Percentiles rank a stretch among this genome's conserved stretches.
These are phyloP conservation scores for honey bee (Apis mellifera) DNA, from an alignment of 1,140 invertebrate species.

Conservation along the genomic window Amel_HAv3.1 CM009940.2:4965001-4965500, in stretches of 20 bases:
- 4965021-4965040: conserved; percentile 19
- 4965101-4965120: conserved; percentile 50
- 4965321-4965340: background rate
- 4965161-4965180: conserved; percentile 58
- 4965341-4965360: background rate
- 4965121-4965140: conserved; percentile 44
- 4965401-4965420: conserved; percentile 20
- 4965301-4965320: background rate
- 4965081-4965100: conserved; percentile 59
- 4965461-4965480: conserved; percentile 65
- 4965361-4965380: background rate
- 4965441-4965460: conserved; percentile 56
- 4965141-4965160: conserved; percentile 43
- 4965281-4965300: background rate
- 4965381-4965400: conserved; percentile 20
- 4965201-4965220: conserved; percentile 50
- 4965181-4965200: conserved; percentile 54
- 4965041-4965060: conserved; percentile 54
- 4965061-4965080: conserved; percentile 62
- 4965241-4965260: background rate
- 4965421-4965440: conserved; percentile 52
- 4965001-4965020: conserved; percentile 26
- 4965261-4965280: background rate
- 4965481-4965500: conserved; percentile 68
- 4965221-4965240: background rate